phyloP scores from a whole-genome alignment of 1,140 invertebrate genomes.

The Pogonus chalceus region DNA sequence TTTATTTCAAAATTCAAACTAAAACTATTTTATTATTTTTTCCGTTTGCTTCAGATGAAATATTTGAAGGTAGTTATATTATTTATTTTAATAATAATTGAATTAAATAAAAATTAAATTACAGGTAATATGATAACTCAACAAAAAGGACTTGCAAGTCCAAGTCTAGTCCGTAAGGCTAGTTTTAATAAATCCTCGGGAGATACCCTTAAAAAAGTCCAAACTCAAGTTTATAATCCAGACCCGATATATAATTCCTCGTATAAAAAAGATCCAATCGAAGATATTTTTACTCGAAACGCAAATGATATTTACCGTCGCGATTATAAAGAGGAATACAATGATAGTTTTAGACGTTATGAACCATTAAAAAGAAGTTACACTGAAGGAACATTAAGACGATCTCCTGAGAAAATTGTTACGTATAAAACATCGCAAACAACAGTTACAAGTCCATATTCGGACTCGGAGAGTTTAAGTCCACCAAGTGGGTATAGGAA shows the following conservation, averaged over 20 bases:
- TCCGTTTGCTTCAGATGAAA: too few species aligned
- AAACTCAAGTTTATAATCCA: slow-evolving; percentile 27
- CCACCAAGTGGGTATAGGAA: slow-evolving; percentile 30
- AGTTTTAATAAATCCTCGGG: slow-evolving; percentile 34
- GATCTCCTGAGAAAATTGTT: slow-evolving; percentile 24
- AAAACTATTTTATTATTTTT: too few species aligned
- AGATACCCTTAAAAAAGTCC: slow-evolving; percentile 28
- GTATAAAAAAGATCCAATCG: slow-evolving; percentile 26
- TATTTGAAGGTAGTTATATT: too few species aligned
- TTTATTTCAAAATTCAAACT: too few species aligned
- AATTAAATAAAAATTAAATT: too few species aligned
- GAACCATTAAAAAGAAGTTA: slow-evolving; percentile 31
- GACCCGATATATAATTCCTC: slow-evolving; percentile 4
- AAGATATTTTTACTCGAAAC: slow-evolving; percentile 30
- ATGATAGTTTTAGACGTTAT: slow-evolving; percentile 25
- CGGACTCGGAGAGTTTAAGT: slow-evolving; percentile 31
- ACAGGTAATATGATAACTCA: slow-evolving; percentile 38
- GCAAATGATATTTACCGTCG: slow-evolving; percentile 12
- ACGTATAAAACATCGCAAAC: slow-evolving; percentile 19
- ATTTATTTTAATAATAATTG: too few species aligned
- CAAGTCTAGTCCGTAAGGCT: slow-evolving; percentile 61
- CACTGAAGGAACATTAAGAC: slow-evolving; percentile 28
- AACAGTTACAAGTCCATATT: slow-evolving; percentile 26
- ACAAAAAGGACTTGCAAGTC: slow-evolving; percentile 56
- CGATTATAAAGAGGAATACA: slow-evolving; percentile 27